phyloP scores from a whole-genome alignment of 2,888 invertebrate species.

The Aphidoletes aphidimyza region DNA sequence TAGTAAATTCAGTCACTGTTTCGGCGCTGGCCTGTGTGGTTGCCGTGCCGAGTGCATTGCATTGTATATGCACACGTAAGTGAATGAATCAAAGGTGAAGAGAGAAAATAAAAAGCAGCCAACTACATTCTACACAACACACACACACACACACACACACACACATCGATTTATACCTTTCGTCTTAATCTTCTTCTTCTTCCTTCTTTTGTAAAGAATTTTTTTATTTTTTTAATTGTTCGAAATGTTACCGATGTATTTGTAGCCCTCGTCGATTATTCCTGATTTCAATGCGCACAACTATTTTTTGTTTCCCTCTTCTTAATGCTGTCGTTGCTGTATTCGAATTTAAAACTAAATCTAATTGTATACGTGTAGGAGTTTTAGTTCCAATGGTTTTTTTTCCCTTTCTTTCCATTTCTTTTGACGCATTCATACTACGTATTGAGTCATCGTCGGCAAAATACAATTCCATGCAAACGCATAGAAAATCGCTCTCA shows the following conservation, averaged over 20 bases:
- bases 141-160: background rate
- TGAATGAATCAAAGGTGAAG: conserved; percentile 12
- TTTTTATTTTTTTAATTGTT: conserved; percentile 51
- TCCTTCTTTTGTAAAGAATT: background rate
- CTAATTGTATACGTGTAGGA: conserved; percentile 39
- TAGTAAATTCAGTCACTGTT: conserved; percentile 22
- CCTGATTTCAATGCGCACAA: background rate
- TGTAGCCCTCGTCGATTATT: conserved; percentile 20
- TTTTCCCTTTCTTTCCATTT: background rate
- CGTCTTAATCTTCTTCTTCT: conserved; percentile 28
- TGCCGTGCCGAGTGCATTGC: background rate
- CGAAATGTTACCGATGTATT: background rate
- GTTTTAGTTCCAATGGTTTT: conserved; percentile 15
- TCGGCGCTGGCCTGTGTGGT: conserved; percentile 28
- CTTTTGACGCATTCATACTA: background rate
- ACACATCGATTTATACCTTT: background rate
- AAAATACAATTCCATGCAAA: conserved; percentile 19
- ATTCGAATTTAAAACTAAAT: conserved; percentile 35
- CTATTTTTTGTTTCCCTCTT: no score
- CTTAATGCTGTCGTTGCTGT: background rate
- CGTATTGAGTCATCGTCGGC: conserved; percentile 43
- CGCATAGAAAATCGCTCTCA: background rate
- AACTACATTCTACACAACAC: no score
- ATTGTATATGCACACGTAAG: background rate
- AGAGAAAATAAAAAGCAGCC: background rate